phyloP scores from a whole-genome alignment of 2,113 vertebrate genomes.

The Halichoerus grypus region DNA sequence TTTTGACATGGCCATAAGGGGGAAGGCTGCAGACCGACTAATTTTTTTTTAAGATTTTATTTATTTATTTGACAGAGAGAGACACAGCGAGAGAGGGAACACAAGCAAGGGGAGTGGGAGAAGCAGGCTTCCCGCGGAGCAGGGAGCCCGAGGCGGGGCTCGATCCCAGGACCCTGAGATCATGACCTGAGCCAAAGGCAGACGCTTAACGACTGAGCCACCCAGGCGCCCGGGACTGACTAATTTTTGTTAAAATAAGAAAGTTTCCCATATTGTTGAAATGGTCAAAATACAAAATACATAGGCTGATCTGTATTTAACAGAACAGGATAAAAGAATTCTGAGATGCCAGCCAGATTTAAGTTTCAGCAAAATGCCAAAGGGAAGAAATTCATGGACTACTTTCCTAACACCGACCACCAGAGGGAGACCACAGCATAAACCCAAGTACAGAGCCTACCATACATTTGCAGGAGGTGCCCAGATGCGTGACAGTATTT shows the following conservation, averaged over 20 bases:
- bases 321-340: background rate
- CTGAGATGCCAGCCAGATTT: background rate
- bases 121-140: too few relatives aligned
- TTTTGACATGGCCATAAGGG: background rate
- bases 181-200: too few relatives aligned
- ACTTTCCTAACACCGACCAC: constrained; percentile 23
- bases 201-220: too few relatives aligned
- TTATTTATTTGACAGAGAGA: too few relatives aligned
- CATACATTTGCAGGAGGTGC: background rate
- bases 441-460: background rate
- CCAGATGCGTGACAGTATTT: background rate
- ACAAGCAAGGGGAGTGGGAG: too few relatives aligned
- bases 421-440: constrained; percentile 21
- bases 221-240: background rate
- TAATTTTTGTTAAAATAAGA: constrained; percentile 34
- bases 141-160: too few relatives aligned
- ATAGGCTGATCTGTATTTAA: background rate
- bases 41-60: background rate
- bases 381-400: background rate
- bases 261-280: background rate
- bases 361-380: background rate
- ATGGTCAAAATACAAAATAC: background rate
- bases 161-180: too few relatives aligned
- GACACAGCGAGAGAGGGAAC: too few relatives aligned
- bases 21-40: background rate